A percentile compares a stretch with the other conserved stretches of the same genome.
These are phyloP conservation scores for Huso huso DNA, from an alignment of 2,797 vertebrate species.

Conservation along the genomic window DNA sequence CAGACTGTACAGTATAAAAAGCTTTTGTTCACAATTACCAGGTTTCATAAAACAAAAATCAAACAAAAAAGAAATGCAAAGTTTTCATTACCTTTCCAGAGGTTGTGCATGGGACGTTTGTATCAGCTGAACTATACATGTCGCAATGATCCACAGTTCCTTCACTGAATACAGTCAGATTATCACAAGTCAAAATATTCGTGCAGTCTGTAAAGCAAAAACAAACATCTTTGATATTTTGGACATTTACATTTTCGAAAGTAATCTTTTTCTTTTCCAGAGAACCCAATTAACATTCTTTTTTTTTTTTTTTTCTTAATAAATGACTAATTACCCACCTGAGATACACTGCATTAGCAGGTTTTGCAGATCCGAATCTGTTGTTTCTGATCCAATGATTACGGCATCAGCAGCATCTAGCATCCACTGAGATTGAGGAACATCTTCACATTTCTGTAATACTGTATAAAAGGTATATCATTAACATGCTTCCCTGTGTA, in stretches of 20 bases:
- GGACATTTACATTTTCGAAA: no score
- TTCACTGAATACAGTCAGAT: constrained; percentile 46
- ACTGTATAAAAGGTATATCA: constrained; percentile 41
- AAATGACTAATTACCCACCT: constrained; percentile 47
- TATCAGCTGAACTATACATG: constrained; percentile 59
- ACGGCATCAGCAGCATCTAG: constrained; percentile 42
- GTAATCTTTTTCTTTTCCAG: no score
- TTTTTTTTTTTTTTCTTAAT: no score
- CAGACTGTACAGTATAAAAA: no score
- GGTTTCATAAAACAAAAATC: no score
- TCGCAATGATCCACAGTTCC: constrained; percentile 55
- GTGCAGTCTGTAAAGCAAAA: constrained; percentile 62
- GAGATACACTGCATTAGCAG: constrained; percentile 59
- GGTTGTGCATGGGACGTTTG: constrained; percentile 62
- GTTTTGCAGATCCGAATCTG: constrained; percentile 28
- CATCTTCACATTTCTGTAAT: constrained; percentile 64
- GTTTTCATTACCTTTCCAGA: constrained; percentile 57
- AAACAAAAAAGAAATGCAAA: background rate
- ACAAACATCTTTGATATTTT: no score
- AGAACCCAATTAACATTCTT: no score
- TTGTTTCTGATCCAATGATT: constrained; percentile 41
- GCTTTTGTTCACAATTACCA: no score
- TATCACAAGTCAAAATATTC: constrained; percentile 57
- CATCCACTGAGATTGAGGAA: constrained; percentile 48
- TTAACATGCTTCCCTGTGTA: background rate